Base-by-base conservation (phyloP, 2,797 vertebrate species). In the Amniataba percoides region DNA sequence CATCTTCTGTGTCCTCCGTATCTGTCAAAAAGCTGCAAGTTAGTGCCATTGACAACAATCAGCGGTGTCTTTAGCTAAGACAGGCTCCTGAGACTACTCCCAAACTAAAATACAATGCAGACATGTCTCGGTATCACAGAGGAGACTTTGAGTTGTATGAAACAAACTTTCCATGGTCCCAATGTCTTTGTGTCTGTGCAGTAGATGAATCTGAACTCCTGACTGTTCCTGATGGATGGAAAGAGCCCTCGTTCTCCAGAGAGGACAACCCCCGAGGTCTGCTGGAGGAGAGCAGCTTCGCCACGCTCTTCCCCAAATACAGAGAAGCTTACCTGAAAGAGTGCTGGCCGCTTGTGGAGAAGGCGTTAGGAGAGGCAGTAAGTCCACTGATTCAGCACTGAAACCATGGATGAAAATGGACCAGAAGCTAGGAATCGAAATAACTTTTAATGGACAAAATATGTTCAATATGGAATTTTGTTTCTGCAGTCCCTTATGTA, bases 201-300 rank as follows among this genome's bases (percentile, higher is more conserved):
- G 90, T 88, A 83, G 96, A 97, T 90, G 97, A 97, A 52, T 87
- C 94, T 0, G 96, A 98, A 2, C 96, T 99, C 21, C 92, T 99
- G 31, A 97, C 96, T 1, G 98, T 99, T 43, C 97, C 97, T 6
- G 97, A 99, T 31, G 98, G 97, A 53, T 99, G 98, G 98, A 98
- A 96, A 75, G 98, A 99, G 82, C 95, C 96, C 0, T 0, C 88
- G 0, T 99, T 99, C 88, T 95, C 91, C 5, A 95, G 82, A 83
- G 97, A 97, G 0, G 97, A 99, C 92, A 99, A 99, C 67, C 97
- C 97, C 13, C 96, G 88, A 2, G 97, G 98, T 2, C 88, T 99
- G 21, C 81, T 99, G 92, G 98, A 99, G 77, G 97, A 99, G 86
- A 99, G 98, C 94, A 99, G 97, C 87, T 99, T 99, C 71, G 98